phyloP scores from a whole-genome alignment of 2,888 invertebrate species.

The Aplocera efformata region DNA sequence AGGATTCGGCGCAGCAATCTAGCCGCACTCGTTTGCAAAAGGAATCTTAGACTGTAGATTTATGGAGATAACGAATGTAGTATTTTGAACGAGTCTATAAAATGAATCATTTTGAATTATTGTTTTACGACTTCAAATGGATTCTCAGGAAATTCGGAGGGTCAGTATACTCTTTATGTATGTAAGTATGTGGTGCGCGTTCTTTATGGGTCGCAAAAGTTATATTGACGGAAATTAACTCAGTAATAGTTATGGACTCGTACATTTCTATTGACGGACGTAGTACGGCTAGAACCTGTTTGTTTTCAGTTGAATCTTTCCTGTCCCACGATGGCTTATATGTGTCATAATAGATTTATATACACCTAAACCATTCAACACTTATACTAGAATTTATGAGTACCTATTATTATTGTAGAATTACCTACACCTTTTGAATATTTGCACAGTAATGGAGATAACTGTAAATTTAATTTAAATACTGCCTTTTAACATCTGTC shows the following conservation, averaged over 20 bases:
- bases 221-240: background rate
- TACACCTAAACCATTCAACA: too few species aligned
- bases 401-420: too few species aligned
- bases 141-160: background rate
- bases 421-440: too few species aligned
- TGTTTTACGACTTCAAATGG: background rate
- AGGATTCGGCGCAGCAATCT: constrained; percentile 21
- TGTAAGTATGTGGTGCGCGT: background rate
- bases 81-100: constrained; percentile 1
- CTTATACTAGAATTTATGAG: too few species aligned
- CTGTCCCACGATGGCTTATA: constrained; percentile 64
- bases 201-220: background rate
- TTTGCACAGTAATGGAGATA: too few species aligned
- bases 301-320: constrained; percentile 64
- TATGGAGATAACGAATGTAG: background rate
- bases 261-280: constrained; percentile 36
- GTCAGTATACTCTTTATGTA: background rate
- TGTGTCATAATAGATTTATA: constrained; percentile 21
- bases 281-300: constrained; percentile 39
- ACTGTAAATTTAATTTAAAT: too few species aligned
- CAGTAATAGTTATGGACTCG: constrained; percentile 32
- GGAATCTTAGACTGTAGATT: constrained; percentile 1
- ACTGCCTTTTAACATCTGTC: too few species aligned
- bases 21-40: constrained; percentile 25
- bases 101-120: constrained; percentile 4